phyloP scores from a whole-genome alignment of 2,113 vertebrate genomes.

The Aythya baeri region DNA sequence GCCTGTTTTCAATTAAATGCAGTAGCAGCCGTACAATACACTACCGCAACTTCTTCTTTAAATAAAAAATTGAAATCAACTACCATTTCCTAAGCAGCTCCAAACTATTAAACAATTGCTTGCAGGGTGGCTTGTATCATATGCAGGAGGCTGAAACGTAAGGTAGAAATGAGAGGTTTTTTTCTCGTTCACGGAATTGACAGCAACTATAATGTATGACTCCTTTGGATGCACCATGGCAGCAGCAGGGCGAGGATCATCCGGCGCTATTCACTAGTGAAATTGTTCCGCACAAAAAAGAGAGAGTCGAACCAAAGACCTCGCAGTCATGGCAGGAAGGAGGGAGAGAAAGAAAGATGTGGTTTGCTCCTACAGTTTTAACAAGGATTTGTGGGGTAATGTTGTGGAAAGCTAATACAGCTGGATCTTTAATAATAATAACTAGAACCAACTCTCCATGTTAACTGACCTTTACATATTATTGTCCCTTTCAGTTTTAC shows the following conservation, averaged over 20 bases:
- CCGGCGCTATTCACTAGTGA: neutral
- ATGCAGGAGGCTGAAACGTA: constrained; percentile 48
- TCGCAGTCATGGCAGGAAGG: neutral
- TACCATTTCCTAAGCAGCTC: constrained; percentile 50
- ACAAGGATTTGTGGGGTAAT: constrained; percentile 48
- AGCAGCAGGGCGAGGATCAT: constrained; percentile 35
- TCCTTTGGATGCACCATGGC: neutral
- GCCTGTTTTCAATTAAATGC: neutral
- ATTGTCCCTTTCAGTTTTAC: constrained; percentile 74
- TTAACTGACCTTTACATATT: constrained; percentile 79
- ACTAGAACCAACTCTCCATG: constrained; percentile 64
- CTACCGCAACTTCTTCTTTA: neutral
- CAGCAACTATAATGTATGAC: constrained; percentile 41
- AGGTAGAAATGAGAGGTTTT: constrained; percentile 43
- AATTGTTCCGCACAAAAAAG: constrained; percentile 15
- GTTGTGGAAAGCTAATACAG: constrained; percentile 67
- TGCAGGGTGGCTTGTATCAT: constrained; percentile 33
- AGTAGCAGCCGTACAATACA: neutral
- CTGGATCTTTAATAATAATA: constrained; percentile 66
- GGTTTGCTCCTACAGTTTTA: constrained; percentile 32
- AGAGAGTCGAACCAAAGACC: constrained; percentile 14
- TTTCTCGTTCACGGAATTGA: constrained; percentile 49
- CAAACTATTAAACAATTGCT: constrained; percentile 64
- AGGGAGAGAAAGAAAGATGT: neutral
- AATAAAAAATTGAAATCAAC: constrained; percentile 36